Percentiles rank a stretch among this genome's conserved stretches.
Conservation (phyloP, 2,113 vertebrate species). For the Eidolon helvum region DNA sequence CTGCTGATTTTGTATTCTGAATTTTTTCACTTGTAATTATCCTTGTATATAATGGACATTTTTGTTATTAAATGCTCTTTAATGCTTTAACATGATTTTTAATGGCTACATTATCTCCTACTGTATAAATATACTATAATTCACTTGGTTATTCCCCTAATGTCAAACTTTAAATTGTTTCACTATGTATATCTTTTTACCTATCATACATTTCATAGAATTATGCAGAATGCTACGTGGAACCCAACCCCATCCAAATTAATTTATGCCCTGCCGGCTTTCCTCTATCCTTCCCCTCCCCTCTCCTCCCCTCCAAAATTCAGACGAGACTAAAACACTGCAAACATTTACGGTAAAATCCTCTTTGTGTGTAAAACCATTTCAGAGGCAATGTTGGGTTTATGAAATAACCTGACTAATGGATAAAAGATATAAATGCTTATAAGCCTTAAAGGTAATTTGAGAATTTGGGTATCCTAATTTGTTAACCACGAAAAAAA, state of each 20-base stretch:
- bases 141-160: not conserved
- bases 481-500: conserved; percentile 65
- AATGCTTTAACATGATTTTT: conserved; percentile 27
- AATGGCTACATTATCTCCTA: conserved; percentile 1
- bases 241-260: conserved; percentile 37
- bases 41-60: not conserved
- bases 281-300: not conserved
- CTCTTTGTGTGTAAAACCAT: conserved; percentile 62
- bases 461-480: conserved; percentile 57
- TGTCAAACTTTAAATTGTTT: conserved; percentile 1
- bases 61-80: conserved; percentile 20
- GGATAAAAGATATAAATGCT: conserved; percentile 66
- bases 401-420: conserved; percentile 67
- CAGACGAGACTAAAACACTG: conserved; percentile 46
- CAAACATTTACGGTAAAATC: conserved; percentile 66
- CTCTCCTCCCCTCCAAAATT: not conserved
- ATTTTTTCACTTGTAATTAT: not conserved
- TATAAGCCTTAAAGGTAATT: conserved; percentile 68
- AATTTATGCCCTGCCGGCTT: conserved; percentile 15
- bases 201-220: conserved; percentile 9
- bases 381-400: conserved; percentile 53
- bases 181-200: not conserved
- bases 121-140: not conserved
- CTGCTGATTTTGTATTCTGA: not conserved
- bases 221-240: conserved; percentile 26